Base-by-base conservation (phyloP, 2,797 vertebrate genomes). In the Rhynchonycteris naso region DNA sequence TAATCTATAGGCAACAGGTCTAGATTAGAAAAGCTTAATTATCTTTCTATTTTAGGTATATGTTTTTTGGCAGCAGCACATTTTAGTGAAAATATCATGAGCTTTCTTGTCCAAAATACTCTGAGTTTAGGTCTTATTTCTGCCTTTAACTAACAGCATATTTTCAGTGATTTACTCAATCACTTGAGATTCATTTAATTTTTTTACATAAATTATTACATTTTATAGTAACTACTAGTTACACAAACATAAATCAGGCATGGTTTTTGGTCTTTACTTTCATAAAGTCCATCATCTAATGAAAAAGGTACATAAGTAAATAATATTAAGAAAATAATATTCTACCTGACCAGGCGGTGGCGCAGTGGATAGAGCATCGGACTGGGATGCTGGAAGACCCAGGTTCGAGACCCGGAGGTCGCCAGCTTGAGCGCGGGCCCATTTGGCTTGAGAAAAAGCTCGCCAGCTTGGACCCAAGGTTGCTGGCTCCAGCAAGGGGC, bases 301-400 rank as follows among this genome's bases (percentile, higher is more conserved):
- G 30, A 94, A 85, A 35, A 91, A 84, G 12, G 28, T 9, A 82
- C 3, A 85, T 65, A 78, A n/a, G 28, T 82, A 91, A 6, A 43
- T 93, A n/a, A 85, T 92, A 76, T 35, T 47, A 92, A 83, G 28
- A 91, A 6, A 61, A 33, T 91, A 52, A 35, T 33, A 33, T 33
- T 66, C 8, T 66, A 33, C n/a, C n/a, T n/a, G n/a, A n/a, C n/a
- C n/a, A n/a, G n/a, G n/a, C n/a, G n/a, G n/a, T n/a, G n/a, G n/a
- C n/a, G n/a, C n/a, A n/a, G n/a, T n/a, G n/a, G n/a, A n/a, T n/a
- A n/a, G n/a, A n/a, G n/a, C n/a, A n/a, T n/a, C n/a, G n/a, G n/a
- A n/a, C n/a, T n/a, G n/a, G n/a, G n/a, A n/a, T n/a, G n/a, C n/a
- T n/a, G n/a, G n/a, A n/a, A n/a, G n/a, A n/a, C n/a, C n/a, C n/a